These are phyloP conservation scores for Podarcis cretensis DNA, from an alignment of 2,113 vertebrate species.

Conservation along the genomic window DNA sequence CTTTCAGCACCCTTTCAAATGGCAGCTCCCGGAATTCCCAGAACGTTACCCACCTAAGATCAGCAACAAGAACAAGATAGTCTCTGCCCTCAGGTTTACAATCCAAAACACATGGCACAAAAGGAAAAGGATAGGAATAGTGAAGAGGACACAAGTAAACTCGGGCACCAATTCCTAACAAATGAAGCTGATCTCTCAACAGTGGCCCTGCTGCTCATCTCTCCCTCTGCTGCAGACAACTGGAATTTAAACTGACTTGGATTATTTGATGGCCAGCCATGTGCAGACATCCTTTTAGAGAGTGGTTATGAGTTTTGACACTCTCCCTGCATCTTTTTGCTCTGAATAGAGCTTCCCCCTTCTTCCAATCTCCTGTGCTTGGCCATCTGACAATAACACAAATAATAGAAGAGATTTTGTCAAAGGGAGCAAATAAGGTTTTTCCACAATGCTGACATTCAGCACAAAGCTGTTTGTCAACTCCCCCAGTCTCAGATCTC, in stretches of 20 bases:
- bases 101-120: neutral
- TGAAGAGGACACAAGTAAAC: neutral
- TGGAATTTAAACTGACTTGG: neutral
- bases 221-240: neutral
- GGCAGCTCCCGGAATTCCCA: neutral
- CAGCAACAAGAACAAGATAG: neutral
- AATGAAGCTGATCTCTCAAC: neutral
- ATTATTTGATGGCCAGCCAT: neutral
- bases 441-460: constrained; percentile 44
- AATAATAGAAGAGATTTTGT: constrained; percentile 41
- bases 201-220: neutral
- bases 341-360: neutral
- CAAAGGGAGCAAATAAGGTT: constrained; percentile 41
- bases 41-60: neutral
- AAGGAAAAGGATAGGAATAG: neutral
- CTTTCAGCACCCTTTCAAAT: neutral
- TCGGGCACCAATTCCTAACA: neutral
- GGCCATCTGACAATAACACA: constrained; percentile 33
- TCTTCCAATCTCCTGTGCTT: constrained; percentile 28
- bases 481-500: constrained; percentile 12
- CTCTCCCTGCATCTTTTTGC: neutral
- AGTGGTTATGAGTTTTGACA: neutral
- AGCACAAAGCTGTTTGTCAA: constrained; percentile 40
- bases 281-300: neutral
- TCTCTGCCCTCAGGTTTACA: neutral